Conservation (phyloP, 2,113 vertebrate genomes). For the Chaetorhynchus papuensis region DNA sequence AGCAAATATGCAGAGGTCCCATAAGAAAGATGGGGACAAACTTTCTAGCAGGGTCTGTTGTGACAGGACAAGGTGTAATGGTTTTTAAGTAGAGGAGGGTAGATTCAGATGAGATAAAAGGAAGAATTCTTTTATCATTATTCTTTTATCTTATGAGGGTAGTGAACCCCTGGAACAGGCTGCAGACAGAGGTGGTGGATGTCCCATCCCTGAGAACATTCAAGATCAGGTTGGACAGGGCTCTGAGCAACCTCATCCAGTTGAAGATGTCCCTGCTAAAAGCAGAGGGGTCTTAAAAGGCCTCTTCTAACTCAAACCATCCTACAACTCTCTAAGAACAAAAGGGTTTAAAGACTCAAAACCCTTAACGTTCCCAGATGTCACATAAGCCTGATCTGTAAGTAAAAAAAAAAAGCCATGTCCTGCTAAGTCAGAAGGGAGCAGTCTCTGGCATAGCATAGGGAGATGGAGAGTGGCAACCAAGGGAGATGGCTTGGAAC, state of each 20-base stretch:
- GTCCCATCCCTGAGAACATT: neutral
- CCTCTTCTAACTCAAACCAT: neutral
- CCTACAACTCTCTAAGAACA: neutral
- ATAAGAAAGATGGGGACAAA: neutral
- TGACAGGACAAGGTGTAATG: neutral
- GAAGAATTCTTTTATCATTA: neutral
- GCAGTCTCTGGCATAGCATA: neutral
- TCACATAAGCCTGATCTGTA: neutral
- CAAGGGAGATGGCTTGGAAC: neutral
- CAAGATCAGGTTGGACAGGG: rapidly evolving
- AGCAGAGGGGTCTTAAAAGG: neutral
- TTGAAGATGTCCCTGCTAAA: neutral
- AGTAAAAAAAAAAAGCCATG: neutral
- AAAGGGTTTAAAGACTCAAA: neutral
- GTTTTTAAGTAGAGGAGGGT: neutral
- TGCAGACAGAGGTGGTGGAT: neutral
- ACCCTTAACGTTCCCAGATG: neutral
- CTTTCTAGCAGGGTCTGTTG: neutral
- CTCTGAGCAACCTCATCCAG: neutral
- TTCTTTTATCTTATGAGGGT: neutral
- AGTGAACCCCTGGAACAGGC: neutral
- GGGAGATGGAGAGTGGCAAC: neutral
- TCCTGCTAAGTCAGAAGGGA: neutral
- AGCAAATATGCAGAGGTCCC: neutral
- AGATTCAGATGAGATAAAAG: neutral